These are phyloP conservation scores for Macrobrachium rosenbergii DNA, from an alignment of 1,140 invertebrate species.

Conservation along the genomic window DNA sequence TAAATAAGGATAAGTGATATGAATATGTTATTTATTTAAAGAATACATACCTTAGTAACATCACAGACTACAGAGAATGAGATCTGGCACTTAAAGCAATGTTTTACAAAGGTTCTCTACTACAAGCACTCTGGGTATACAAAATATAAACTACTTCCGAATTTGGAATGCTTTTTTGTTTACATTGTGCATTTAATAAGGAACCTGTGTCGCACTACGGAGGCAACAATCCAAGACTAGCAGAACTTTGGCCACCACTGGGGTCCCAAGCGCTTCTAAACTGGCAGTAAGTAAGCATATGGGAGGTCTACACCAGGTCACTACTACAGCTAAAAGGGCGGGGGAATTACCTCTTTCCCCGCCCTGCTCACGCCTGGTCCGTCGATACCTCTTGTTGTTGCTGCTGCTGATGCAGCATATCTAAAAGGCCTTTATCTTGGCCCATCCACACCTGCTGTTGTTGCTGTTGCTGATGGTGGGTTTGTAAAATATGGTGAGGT, in stretches of 20 bases:
- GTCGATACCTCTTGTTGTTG: conserved; percentile 53
- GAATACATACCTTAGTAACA: conserved; percentile 56
- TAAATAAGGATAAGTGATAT: conserved; percentile 35
- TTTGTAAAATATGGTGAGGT: neutral
- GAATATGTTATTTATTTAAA: conserved; percentile 55
- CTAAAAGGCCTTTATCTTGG: conserved; percentile 34
- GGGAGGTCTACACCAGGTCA: conserved; percentile 45
- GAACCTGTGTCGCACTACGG: conserved; percentile 51
- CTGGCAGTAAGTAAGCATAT: conserved; percentile 49
- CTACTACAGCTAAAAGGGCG: conserved; percentile 38
- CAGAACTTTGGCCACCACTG: conserved; percentile 54
- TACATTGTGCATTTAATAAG: conserved; percentile 44
- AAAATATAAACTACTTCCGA: conserved; percentile 59
- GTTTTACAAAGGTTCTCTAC: conserved; percentile 50
- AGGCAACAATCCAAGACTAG: conserved; percentile 58
- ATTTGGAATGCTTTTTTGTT: conserved; percentile 51
- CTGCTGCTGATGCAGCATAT: conserved; percentile 16
- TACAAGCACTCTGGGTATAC: conserved; percentile 60
- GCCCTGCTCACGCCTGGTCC: conserved; percentile 45
- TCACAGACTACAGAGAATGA: conserved; percentile 62
- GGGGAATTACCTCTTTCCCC: conserved; percentile 21
- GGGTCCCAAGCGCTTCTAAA: conserved; percentile 53
- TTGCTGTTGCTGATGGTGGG: conserved; percentile 9
- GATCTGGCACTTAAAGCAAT: conserved; percentile 62
- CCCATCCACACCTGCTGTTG: conserved; percentile 34